These are phyloP conservation scores for Triplophysa yarkandensis DNA, from an alignment of 2,797 vertebrate species.

Conservation along the genomic window DNA sequence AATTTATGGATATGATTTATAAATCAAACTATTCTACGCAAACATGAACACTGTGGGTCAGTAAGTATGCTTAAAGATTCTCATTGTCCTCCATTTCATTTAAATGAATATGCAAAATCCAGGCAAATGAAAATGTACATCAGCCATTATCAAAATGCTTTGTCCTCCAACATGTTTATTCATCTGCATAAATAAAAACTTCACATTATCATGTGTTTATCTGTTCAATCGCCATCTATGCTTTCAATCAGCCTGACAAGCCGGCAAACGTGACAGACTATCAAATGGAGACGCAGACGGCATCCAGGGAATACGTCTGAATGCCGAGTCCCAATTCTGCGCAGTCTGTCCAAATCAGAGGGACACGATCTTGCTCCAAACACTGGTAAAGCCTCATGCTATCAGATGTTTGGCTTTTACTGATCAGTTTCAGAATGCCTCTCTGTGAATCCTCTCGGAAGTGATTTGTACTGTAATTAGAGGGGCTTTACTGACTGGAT, in stretches of 20 bases:
- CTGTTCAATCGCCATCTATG: background rate
- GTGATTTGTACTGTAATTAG: constrained; percentile 45
- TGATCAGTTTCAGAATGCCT: constrained; percentile 31
- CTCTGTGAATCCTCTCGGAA: constrained; percentile 12
- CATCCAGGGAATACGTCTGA: constrained; percentile 30
- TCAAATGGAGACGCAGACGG: constrained; percentile 14
- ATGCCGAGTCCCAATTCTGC: constrained; percentile 13
- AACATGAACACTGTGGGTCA: background rate
- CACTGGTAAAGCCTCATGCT: background rate
- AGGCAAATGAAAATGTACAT: background rate
- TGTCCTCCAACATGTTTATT: background rate
- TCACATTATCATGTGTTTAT: background rate
- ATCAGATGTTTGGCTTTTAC: constrained; percentile 36
- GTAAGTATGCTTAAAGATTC: background rate
- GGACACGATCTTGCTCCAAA: background rate
- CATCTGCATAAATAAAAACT: background rate
- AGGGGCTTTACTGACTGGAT: constrained; percentile 31
- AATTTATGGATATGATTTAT: background rate
- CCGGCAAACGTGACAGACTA: constrained; percentile 23
- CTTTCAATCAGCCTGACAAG: constrained; percentile 1
- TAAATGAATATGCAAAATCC: background rate
- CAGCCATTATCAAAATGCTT: constrained; percentile 14
- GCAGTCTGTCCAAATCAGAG: constrained; percentile 27
- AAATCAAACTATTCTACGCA: background rate
- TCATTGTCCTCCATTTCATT: background rate